phyloP scores from a whole-genome alignment of 2,888 invertebrate species.

The Ochropleura plecta region DNA sequence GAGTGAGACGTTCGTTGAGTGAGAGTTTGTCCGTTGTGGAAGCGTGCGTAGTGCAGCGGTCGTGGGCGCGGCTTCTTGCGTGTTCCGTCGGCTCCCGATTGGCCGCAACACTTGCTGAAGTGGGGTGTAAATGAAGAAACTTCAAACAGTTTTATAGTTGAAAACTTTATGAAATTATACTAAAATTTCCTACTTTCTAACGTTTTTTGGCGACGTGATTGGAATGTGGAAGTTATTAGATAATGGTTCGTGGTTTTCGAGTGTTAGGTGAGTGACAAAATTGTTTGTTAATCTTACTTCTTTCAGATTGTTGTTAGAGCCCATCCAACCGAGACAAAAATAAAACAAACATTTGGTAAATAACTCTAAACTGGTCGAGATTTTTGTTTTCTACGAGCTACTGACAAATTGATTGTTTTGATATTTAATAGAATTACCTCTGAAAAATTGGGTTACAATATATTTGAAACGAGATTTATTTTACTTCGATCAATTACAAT shows the following conservation, averaged over 20 bases:
- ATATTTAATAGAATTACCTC: background rate
- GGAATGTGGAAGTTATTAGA: slow-evolving; percentile 65
- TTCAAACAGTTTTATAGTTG: slow-evolving; percentile 82
- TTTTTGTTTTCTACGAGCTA: background rate
- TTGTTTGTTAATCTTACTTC: background rate
- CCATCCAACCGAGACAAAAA: background rate
- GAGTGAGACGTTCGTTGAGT: slow-evolving; percentile 77
- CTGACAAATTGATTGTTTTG: slow-evolving; percentile 9
- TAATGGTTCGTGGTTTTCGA: slow-evolving; percentile 38
- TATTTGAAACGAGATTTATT: background rate
- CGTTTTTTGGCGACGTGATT: slow-evolving; percentile 73
- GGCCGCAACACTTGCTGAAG: slow-evolving; percentile 77
- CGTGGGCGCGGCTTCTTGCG: slow-evolving; percentile 85
- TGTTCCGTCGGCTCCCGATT: slow-evolving; percentile 79
- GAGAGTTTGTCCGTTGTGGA: slow-evolving; percentile 78
- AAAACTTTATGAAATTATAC: slow-evolving; percentile 83
- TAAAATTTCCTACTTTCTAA: slow-evolving; percentile 71
- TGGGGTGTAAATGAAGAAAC: slow-evolving; percentile 84
- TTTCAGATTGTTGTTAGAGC: slow-evolving; percentile 4
- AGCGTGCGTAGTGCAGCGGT: slow-evolving; percentile 88
- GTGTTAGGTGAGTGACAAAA: slow-evolving; percentile 53
- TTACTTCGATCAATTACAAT: background rate
- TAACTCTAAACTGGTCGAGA: background rate
- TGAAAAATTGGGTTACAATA: background rate
- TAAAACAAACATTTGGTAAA: background rate